Evolutionary conservation across 2,888 invertebrate genomes (phyloP).

Genomic region (Corythucha ciliata): DNA sequence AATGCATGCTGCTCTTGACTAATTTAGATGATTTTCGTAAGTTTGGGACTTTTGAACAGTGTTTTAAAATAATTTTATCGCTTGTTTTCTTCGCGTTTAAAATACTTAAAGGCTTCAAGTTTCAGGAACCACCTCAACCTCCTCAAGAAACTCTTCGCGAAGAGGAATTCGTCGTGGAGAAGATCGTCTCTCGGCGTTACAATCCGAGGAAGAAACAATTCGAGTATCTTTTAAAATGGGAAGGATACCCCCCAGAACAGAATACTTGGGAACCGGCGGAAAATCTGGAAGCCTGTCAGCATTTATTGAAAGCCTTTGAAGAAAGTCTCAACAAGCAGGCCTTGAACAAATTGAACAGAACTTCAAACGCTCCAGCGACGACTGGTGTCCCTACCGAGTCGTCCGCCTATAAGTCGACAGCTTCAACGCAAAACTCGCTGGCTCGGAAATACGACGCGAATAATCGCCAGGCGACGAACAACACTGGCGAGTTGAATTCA

Average conservation of each 20-base stretch:
- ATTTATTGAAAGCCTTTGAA: slow-evolving; percentile 69
- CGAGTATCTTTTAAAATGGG: slow-evolving; percentile 81
- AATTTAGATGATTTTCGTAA: too few relatives aligned
- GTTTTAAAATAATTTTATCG: too few relatives aligned
- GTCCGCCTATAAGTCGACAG: too few relatives aligned
- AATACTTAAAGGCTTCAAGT: too few relatives aligned
- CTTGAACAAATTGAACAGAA: slow-evolving; percentile 15
- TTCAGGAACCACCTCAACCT: too few relatives aligned
- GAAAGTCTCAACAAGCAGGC: slow-evolving; percentile 32
- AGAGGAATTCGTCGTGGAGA: slow-evolving; percentile 67
- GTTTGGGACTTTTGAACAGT: too few relatives aligned
- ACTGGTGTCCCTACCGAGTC: too few relatives aligned
- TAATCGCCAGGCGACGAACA: slow-evolving; percentile 18
- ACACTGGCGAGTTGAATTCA: slow-evolving; percentile 7
- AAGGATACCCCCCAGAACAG: slow-evolving; percentile 66
- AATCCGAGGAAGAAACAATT: slow-evolving; percentile 64
- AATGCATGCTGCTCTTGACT: too few relatives aligned
- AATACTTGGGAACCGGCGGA: slow-evolving; percentile 79
- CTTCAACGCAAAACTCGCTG: too few relatives aligned
- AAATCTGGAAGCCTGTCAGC: slow-evolving; percentile 65
- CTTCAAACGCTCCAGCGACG: not conserved
- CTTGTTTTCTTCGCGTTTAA: too few relatives aligned
- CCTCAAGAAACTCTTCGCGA: slow-evolving; percentile 37
- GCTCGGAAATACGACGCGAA: slow-evolving; percentile 6
- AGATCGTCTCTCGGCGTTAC: slow-evolving; percentile 72